Conservation (phyloP, 2,113 vertebrate species). For the Climacteris rufus region DNA sequence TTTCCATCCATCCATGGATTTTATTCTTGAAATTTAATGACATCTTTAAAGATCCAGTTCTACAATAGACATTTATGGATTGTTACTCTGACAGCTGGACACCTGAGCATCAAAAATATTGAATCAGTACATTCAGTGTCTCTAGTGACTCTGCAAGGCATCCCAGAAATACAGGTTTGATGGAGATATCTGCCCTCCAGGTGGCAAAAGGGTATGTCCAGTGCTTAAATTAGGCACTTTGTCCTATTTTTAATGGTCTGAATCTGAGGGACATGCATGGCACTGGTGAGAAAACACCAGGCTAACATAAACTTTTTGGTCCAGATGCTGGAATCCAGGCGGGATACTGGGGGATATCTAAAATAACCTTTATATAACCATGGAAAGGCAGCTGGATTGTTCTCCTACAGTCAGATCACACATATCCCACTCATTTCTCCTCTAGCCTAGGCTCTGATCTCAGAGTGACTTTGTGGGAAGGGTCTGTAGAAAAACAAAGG, state of each 20-base stretch:
- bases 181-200: not conserved
- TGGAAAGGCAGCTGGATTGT: not conserved
- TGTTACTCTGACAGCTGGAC: not conserved
- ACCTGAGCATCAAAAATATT: not conserved
- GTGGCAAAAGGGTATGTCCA: not conserved
- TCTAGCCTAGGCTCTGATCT: not conserved
- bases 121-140: not conserved
- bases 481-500: not conserved
- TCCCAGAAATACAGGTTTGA: accelerated
- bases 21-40: not conserved
- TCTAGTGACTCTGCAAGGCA: not conserved
- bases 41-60: not conserved
- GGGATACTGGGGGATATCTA: not conserved
- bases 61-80: not conserved
- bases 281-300: not conserved
- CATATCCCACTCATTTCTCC: too few species aligned
- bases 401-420: not conserved
- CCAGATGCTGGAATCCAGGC: not conserved
- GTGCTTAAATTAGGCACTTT: not conserved
- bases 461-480: not conserved
- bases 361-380: accelerated
- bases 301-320: not conserved
- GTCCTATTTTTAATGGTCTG: not conserved
- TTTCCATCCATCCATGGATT: not conserved
- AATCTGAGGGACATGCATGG: not conserved